phyloP scores from a whole-genome alignment of 2,113 vertebrate species.

The Microtus pennsylvanicus region DNA sequence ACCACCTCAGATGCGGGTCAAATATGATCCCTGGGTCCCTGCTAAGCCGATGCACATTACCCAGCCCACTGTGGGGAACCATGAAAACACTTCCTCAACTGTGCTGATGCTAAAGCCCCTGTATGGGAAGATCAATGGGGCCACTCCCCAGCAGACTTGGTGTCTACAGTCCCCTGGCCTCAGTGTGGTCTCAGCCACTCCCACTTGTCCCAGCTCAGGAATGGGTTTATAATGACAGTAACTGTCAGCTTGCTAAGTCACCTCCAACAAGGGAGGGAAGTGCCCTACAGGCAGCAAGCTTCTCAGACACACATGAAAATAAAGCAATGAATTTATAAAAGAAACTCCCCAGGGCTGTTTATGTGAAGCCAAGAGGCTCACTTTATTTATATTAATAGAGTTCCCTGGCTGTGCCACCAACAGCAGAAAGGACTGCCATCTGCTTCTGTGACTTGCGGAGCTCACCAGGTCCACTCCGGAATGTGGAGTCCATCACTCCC shows the following conservation, averaged over 20 bases:
- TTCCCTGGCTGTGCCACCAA: not conserved
- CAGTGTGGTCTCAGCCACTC: constrained; percentile 13
- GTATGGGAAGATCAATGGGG: constrained; percentile 69
- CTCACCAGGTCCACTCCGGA: not conserved
- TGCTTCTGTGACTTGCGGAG: not conserved
- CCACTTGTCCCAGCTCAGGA: not conserved
- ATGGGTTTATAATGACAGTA: constrained; percentile 27
- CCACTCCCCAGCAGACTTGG: not conserved
- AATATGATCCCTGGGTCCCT: not conserved
- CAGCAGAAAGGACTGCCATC: not conserved
- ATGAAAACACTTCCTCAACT: not conserved
- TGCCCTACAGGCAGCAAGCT: constrained; percentile 69
- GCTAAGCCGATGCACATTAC: not conserved
- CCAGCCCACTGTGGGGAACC: not conserved
- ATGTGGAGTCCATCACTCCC: not conserved
- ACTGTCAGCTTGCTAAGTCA: constrained; percentile 63
- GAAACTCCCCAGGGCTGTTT: not conserved
- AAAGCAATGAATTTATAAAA: constrained; percentile 25
- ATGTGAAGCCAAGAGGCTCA: not conserved
- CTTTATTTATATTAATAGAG: not conserved
- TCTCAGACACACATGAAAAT: constrained; percentile 62
- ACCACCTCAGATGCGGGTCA: not conserved
- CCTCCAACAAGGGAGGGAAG: constrained; percentile 65
- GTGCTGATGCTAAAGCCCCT: constrained; percentile 42
- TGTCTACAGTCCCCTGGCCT: not conserved